Conservation (phyloP, 2,113 vertebrate species). For the Caretta caretta region DNA sequence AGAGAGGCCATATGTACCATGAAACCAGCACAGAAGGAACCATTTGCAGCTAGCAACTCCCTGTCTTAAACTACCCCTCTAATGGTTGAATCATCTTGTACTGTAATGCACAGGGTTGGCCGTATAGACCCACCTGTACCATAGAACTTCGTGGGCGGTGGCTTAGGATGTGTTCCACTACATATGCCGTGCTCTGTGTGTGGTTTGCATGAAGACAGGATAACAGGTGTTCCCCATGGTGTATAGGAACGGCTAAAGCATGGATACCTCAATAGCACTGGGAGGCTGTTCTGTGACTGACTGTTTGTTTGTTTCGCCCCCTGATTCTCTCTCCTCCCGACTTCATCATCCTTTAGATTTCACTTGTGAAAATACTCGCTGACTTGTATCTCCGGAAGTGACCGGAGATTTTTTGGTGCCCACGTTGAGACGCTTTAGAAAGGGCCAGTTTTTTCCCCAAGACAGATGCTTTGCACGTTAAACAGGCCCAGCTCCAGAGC, state of each 20-base stretch:
- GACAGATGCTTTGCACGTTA: neutral
- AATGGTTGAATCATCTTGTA: neutral
- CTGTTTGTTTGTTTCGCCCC: neutral
- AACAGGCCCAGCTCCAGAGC: slow-evolving; percentile 10
- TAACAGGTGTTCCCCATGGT: neutral
- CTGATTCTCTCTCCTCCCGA: neutral
- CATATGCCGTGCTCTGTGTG: neutral
- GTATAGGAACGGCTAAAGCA: neutral
- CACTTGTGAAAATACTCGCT: neutral
- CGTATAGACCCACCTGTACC: neutral
- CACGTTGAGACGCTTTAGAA: accelerated
- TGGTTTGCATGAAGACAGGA: neutral
- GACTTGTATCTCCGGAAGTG: neutral
- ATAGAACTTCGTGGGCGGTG: neutral
- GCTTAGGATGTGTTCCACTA: neutral
- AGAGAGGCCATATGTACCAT: neutral
- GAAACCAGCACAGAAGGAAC: slow-evolving; percentile 27
- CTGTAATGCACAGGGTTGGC: neutral
- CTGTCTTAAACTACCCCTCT: neutral
- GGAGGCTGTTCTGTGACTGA: neutral
- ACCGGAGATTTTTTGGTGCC: neutral
- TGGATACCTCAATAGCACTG: slow-evolving; percentile 48
- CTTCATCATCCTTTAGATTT: neutral
- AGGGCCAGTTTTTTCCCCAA: neutral
- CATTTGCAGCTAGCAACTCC: neutral